Percentiles rank a stretch among this genome's conserved stretches.
phyloP scores from a whole-genome alignment of 2,888 invertebrate genomes.

The Cheilosia scutellata region DNA sequence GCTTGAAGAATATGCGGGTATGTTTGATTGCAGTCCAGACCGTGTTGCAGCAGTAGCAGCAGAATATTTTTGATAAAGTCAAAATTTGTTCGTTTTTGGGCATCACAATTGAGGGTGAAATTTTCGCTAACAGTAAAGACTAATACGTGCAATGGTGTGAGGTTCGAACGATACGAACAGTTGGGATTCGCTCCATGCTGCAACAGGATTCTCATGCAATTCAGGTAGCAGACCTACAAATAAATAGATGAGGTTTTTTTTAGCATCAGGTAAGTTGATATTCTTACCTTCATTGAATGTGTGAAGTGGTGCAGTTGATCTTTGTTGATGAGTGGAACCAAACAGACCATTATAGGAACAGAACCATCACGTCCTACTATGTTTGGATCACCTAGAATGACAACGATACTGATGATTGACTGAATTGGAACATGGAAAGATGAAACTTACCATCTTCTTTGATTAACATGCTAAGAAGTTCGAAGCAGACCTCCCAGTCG shows the following conservation, averaged over 20 bases:
- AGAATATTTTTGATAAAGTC: slow-evolving; percentile 89
- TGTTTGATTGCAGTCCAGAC: slow-evolving; percentile 88
- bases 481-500: slow-evolving; percentile 87
- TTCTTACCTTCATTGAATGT: slow-evolving; percentile 88
- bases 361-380: slow-evolving; percentile 89
- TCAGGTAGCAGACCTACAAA: slow-evolving; percentile 88
- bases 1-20: slow-evolving; percentile 90
- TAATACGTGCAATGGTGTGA: slow-evolving; percentile 89
- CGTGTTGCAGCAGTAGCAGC: slow-evolving; percentile 87
- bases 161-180: slow-evolving; percentile 88
- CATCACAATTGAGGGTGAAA: slow-evolving; percentile 88
- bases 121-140: slow-evolving; percentile 90
- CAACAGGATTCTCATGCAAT: slow-evolving; percentile 88
- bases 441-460: slow-evolving; percentile 82
- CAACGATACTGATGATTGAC: slow-evolving; percentile 4
- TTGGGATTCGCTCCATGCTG: slow-evolving; percentile 90
- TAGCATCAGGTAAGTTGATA: slow-evolving; percentile 85
- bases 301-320: slow-evolving; percentile 90
- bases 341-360: slow-evolving; percentile 90
- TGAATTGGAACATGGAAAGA: neutral
- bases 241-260: slow-evolving; percentile 19
- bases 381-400: slow-evolving; percentile 86
- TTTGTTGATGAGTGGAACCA: slow-evolving; percentile 90
- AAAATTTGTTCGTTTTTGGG: slow-evolving; percentile 88
- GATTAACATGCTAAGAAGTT: slow-evolving; percentile 84